Base-by-base conservation (phyloP, 2,113 vertebrate species). In the Zeus faber region DNA sequence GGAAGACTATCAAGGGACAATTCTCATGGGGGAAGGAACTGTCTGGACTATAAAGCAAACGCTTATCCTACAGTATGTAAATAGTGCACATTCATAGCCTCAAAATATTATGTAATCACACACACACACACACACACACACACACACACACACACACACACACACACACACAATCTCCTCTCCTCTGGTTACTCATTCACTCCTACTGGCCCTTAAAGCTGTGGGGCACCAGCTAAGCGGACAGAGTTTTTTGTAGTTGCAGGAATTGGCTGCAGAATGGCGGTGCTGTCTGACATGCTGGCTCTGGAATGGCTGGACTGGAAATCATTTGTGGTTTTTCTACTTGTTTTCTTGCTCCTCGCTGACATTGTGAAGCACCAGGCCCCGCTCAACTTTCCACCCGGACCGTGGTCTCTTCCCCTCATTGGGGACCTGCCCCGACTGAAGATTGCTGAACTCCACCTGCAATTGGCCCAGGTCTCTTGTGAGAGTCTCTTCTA, bases 341-440 rank as follows among this genome's bases (percentile, higher is more conserved):
- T 75, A 0, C 2, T 54, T 0, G 11, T 87, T 39, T 91, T 93
- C 37, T 71, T 92, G 8, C 21, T 91, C 0, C 0, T 91, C 0
- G 20, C 65, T 0, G 57, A 87, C 65, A 55, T 86, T 59, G 16
- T 88, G 49, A 88, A 63, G 68, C 62, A 49, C 25, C 78, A 76
- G 70, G 64, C 3, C 0, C 88, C 85, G 0, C 73, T 69, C 29
- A 44, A 87, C 62, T 93, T 81, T 37, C 92, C 92, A 1, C 92
- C 91, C 0, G 81, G 85, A 0, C 93, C 92, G 0, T 33, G 65
- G 31, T 0, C 60, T 37, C 17, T 91, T 5, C 90, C 91, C 3
- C 29, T 92, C 0, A 0, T 93, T 3, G 91, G 91, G 2, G 0
- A 90, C 0, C 5, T 88, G 0, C 11, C 58, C 0, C 0, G 70